Evolutionary conservation across 1,140 invertebrate species (phyloP).

Genomic region (Drosophila suzukii): DNA sequence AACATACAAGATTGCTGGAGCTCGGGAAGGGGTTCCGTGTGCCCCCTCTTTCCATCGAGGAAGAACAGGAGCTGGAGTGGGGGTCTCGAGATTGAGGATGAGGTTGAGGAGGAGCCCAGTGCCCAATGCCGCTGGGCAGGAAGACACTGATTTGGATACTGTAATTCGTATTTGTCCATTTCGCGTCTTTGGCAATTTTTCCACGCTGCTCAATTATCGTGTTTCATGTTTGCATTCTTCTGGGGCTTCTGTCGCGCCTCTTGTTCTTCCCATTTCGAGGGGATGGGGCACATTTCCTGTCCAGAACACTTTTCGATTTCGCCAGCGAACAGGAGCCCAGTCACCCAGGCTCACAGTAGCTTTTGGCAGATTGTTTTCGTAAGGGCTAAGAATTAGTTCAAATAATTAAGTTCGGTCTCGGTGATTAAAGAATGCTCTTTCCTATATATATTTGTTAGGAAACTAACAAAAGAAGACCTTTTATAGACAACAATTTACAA

Average conservation of each 20-base stretch:
- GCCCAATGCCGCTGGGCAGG: constrained; percentile 51
- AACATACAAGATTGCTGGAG: constrained; percentile 60
- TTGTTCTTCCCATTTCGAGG: background rate
- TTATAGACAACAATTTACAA: too few relatives aligned
- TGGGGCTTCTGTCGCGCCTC: constrained; percentile 64
- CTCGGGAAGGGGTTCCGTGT: background rate
- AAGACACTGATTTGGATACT: constrained; percentile 81
- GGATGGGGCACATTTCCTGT: constrained; percentile 64
- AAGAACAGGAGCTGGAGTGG: constrained; percentile 14
- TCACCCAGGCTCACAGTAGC: constrained; percentile 41
- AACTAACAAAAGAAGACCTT: background rate
- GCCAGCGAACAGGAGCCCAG: constrained; percentile 64
- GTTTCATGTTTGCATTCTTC: constrained; percentile 81
- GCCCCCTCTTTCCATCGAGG: background rate
- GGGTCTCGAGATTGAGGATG: constrained; percentile 2
- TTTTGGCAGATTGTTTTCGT: constrained; percentile 56
- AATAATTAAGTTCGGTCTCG: background rate
- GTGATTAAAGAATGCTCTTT: constrained; percentile 17
- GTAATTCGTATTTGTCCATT: constrained; percentile 83
- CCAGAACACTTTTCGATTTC: constrained; percentile 71
- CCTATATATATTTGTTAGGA: background rate
- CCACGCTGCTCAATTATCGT: constrained; percentile 82
- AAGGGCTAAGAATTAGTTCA: constrained; percentile 14
- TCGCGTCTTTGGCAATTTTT: constrained; percentile 82
- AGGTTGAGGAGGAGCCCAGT: background rate